Conservation (phyloP, 30 jellyfish, hydroid and myxozoan species). For the Hydractinia symbiolongicarpus region DNA sequence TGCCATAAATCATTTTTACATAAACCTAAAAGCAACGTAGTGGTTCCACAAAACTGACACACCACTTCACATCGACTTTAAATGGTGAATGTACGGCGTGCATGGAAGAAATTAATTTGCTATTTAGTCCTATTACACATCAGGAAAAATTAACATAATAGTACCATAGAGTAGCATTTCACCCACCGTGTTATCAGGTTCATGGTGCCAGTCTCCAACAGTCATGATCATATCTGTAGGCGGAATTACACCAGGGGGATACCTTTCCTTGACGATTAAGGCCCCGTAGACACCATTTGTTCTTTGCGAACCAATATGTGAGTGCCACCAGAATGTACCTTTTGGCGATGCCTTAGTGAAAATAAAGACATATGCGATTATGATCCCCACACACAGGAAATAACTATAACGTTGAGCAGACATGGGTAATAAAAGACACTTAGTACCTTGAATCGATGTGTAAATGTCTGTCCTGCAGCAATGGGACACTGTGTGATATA, state of each 20-base stretch:
- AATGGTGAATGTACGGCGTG: no score
- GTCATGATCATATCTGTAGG: slow-evolving; percentile 89
- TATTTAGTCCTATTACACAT: no score
- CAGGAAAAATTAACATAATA: no score
- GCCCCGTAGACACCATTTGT: slow-evolving; percentile 96
- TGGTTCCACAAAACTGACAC: background rate
- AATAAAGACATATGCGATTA: background rate
- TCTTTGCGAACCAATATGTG: slow-evolving; percentile 94
- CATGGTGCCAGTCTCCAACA: slow-evolving; percentile 99
- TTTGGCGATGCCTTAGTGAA: slow-evolving; percentile 76
- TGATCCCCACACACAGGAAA: background rate
- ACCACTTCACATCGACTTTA: no score
- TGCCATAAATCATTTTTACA: slow-evolving; percentile 81
- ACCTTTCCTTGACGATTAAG: slow-evolving; percentile 76
- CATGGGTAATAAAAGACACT: background rate
- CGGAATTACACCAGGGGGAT: slow-evolving; percentile 54
- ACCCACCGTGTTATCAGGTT: slow-evolving; percentile 23
- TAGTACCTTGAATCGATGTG: slow-evolving; percentile 79
- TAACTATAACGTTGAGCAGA: background rate
- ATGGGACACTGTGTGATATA: slow-evolving; percentile 93
- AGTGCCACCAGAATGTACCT: slow-evolving; percentile 97
- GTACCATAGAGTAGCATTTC: no score
- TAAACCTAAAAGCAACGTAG: slow-evolving; percentile 47
- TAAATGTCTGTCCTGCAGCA: slow-evolving; percentile 95
- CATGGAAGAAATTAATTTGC: no score